phyloP scores from a whole-genome alignment of 2,888 invertebrate species.

The Abrostola tripartita region DNA sequence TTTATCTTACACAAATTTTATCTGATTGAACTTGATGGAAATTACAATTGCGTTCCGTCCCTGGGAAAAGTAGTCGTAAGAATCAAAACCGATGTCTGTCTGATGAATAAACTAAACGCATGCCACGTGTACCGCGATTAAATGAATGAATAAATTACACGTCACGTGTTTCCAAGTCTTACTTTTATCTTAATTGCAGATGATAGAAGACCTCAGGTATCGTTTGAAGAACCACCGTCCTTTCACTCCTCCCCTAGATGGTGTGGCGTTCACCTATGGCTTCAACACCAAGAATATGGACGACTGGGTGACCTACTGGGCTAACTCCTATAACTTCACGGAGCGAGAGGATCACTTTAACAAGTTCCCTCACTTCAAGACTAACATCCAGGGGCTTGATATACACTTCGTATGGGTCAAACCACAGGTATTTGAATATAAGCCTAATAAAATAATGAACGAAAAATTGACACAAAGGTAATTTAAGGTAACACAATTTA shows the following conservation, averaged over 20 bases:
- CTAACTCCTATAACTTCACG: conserved; percentile 89
- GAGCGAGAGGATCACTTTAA: conserved; percentile 91
- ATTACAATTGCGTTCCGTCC: too few species aligned
- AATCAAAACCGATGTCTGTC: too few species aligned
- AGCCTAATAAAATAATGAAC: not conserved
- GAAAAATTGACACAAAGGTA: too few species aligned
- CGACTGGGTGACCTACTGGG: conserved; percentile 93
- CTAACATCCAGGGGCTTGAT: conserved; percentile 91
- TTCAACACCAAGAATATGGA: conserved; percentile 91
- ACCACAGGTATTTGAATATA: conserved; percentile 72
- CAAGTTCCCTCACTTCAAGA: conserved; percentile 92
- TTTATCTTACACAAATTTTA: too few species aligned
- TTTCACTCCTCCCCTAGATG: conserved; percentile 89
- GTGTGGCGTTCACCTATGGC: conserved; percentile 93
- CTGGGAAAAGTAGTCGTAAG: too few species aligned
- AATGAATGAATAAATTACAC: too few species aligned
- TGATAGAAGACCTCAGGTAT: conserved; percentile 67
- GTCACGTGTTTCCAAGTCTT: too few species aligned
- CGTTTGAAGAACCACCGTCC: conserved; percentile 68
- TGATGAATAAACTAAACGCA: too few species aligned
- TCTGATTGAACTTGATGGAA: too few species aligned
- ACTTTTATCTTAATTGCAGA: conserved; percentile 54
- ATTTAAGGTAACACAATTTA: too few species aligned
- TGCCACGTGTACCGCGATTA: too few species aligned
- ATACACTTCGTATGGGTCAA: conserved; percentile 88